Conservation (phyloP, 2,113 vertebrate genomes). For the Pseudopodoces humilis region DNA sequence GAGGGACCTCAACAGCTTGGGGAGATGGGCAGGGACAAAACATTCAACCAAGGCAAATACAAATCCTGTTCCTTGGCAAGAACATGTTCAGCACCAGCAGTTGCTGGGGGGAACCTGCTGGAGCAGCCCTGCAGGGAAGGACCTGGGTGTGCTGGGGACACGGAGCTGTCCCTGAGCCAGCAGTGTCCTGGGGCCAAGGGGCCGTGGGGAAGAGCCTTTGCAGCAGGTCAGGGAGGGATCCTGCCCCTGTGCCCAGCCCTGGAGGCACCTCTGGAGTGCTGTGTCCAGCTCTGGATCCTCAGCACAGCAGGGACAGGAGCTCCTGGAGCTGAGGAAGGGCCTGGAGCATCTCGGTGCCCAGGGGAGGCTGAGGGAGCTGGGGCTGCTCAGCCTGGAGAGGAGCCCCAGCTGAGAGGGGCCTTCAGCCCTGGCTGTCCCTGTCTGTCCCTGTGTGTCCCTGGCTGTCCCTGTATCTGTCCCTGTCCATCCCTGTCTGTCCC, state of each 20-base stretch:
- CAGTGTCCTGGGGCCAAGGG: background rate
- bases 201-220: background rate
- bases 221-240: background rate
- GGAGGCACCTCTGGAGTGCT: background rate
- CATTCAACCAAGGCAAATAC: background rate
- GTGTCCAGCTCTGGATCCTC: background rate
- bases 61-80: background rate
- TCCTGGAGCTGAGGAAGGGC: background rate
- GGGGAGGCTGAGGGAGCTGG: background rate
- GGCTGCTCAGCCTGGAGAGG: background rate
- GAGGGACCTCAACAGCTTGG: background rate
- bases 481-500: background rate
- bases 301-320: background rate
- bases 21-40: background rate
- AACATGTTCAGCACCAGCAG: background rate
- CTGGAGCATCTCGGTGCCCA: background rate
- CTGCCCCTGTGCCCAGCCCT: background rate
- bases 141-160: background rate
- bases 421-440: background rate
- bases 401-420: background rate
- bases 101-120: background rate
- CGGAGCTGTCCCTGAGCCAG: background rate
- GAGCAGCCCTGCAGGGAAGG: background rate
- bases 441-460: no score
- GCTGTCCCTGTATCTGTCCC: no score